A percentile compares a stretch with the other conserved stretches of the same genome.
Evolutionary conservation across 1,140 invertebrate genomes (phyloP).

Genomic region (Adoxophyes honmai): DNA sequence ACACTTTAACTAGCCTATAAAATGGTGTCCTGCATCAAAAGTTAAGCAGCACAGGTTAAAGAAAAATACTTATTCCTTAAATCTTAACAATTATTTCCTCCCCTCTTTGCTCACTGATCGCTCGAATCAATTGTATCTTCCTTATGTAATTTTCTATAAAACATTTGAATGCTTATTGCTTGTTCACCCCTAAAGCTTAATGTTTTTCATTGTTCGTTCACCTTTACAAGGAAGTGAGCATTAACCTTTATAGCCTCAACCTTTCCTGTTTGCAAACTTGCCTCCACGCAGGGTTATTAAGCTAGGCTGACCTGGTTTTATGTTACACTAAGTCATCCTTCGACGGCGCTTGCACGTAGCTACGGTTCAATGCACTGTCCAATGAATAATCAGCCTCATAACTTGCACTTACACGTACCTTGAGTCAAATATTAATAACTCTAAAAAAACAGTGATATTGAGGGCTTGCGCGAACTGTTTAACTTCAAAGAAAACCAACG

Average conservation of each 20-base stretch:
- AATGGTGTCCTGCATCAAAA: no score
- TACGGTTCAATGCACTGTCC: no score
- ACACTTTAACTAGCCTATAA: no score
- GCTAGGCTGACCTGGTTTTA: constrained; percentile 36
- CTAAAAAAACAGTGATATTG: no score
- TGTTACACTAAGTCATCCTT: constrained; percentile 22
- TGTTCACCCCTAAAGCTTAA: constrained; percentile 6
- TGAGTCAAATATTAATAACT: no score
- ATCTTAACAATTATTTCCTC: not conserved
- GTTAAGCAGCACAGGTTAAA: no score
- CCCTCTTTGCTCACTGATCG: not conserved
- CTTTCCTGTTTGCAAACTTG: constrained; percentile 20
- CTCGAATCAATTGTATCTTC: no score
- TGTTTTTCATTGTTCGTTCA: constrained; percentile 12
- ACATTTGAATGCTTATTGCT: constrained; percentile 1
- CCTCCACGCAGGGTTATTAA: constrained; percentile 1
- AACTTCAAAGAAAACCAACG: not conserved
- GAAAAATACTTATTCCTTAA: no score
- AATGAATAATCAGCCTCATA: no score
- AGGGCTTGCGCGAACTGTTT: no score
- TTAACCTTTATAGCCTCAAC: constrained; percentile 19
- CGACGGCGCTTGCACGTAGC: not conserved
- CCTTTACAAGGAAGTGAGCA: constrained; percentile 16
- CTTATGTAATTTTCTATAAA: no score
- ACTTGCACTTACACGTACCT: no score